These are phyloP conservation scores for Heterochromis multidens DNA, from an alignment of 2,113 vertebrate species.

Conservation along the genomic window DNA sequence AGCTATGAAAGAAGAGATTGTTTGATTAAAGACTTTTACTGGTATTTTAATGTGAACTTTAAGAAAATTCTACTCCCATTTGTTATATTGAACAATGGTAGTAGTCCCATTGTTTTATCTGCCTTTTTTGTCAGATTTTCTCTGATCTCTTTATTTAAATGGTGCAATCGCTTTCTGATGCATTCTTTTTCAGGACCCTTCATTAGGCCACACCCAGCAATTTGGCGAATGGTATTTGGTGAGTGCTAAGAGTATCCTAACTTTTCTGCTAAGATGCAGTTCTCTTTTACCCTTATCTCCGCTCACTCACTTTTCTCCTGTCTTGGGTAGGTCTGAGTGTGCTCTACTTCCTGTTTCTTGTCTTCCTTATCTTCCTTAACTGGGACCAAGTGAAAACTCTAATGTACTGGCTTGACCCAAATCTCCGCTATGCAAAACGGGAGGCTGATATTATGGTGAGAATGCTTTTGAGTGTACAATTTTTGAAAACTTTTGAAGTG, in stretches of 20 bases:
- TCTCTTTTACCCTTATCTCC: neutral
- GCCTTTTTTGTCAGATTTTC: neutral
- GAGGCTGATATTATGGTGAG: slow-evolving; percentile 93
- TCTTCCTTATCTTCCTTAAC: slow-evolving; percentile 93
- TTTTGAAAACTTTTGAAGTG: neutral
- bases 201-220: slow-evolving; percentile 89
- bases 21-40: no score
- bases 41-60: no score
- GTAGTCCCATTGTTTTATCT: no score
- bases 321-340: slow-evolving; percentile 87
- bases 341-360: slow-evolving; percentile 95
- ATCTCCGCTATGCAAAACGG: slow-evolving; percentile 88
- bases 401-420: slow-evolving; percentile 97
- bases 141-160: neutral
- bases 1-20: no score
- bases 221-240: slow-evolving; percentile 98
- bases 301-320: neutral
- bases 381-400: slow-evolving; percentile 90
- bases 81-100: no score
- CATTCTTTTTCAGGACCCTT: slow-evolving; percentile 82
- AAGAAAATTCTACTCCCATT: no score
- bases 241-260: slow-evolving; percentile 48
- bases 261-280: neutral
- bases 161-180: neutral
- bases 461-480: neutral